Evolutionary conservation across 2,797 vertebrate species (phyloP).

Genomic region (Synanceia verrucosa): DNA sequence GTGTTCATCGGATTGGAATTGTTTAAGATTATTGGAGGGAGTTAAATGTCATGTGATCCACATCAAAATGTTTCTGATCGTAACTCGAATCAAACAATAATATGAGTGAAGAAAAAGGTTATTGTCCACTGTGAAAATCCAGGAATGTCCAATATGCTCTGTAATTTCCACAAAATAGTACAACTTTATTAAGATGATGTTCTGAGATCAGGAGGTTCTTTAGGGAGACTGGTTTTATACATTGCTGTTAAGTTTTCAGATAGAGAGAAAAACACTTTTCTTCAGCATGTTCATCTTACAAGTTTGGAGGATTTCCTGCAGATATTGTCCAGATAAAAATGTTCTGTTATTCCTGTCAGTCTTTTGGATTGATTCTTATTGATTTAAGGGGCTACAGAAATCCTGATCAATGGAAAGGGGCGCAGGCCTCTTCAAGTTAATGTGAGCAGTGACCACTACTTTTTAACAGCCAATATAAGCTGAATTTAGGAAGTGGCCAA

Average conservation of each 20-base stretch:
- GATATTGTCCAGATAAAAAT: not conserved
- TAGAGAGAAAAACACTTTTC: not conserved
- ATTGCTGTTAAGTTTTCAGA: not conserved
- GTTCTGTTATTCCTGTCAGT: not conserved
- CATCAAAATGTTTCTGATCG: not conserved
- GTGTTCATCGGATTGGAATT: not conserved
- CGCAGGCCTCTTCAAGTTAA: too few relatives aligned
- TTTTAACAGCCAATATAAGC: too few relatives aligned
- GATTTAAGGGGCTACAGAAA: not conserved
- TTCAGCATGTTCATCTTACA: not conserved
- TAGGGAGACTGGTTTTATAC: conserved; percentile 8
- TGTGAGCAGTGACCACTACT: too few relatives aligned
- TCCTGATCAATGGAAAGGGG: too few relatives aligned
- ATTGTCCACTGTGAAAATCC: conserved; percentile 22
- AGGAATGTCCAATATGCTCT: conserved; percentile 11
- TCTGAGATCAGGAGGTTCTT: not conserved
- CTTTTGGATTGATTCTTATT: not conserved
- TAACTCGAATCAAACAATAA: not conserved
- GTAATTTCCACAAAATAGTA: conserved; percentile 20
- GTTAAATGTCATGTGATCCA: not conserved
- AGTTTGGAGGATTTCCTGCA: not conserved
- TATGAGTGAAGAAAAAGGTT: conserved; percentile 26
- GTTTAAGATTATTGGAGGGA: conserved; percentile 1
- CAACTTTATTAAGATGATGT: conserved; percentile 20
- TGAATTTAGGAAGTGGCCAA: too few relatives aligned